Percentiles rank a stretch among this genome's conserved stretches.
phyloP scores from a whole-genome alignment of 2,113 vertebrate species.

The Lutjanus erythropterus region DNA sequence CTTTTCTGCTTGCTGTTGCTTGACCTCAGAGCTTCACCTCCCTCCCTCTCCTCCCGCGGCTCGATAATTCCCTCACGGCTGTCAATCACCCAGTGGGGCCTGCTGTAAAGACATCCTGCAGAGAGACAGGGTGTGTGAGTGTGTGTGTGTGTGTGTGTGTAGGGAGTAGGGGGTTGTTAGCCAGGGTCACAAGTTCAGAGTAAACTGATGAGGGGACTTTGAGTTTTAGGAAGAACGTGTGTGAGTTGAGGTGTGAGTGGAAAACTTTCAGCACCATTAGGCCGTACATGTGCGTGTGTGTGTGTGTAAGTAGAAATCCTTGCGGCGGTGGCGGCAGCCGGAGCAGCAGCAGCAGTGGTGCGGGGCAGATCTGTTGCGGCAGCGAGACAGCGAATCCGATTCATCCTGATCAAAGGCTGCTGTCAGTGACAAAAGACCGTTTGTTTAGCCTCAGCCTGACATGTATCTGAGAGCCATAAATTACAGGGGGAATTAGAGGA shows the following conservation, averaged over 20 bases:
- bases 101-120: slow-evolving; percentile 63
- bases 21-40: slow-evolving; percentile 61
- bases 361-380: slow-evolving; percentile 66
- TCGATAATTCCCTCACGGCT: slow-evolving; percentile 61
- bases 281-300: neutral
- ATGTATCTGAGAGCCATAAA: slow-evolving; percentile 81
- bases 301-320: slow-evolving; percentile 34
- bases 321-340: neutral
- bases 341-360: slow-evolving; percentile 20
- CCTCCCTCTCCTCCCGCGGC: slow-evolving; percentile 38
- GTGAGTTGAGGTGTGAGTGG: slow-evolving; percentile 51
- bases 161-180: slow-evolving; percentile 13
- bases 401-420: slow-evolving; percentile 81
- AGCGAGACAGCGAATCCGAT: slow-evolving; percentile 74
- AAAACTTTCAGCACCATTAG: slow-evolving; percentile 54
- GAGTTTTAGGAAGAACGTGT: slow-evolving; percentile 52
- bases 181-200: slow-evolving; percentile 80
- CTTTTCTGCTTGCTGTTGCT: slow-evolving; percentile 51
- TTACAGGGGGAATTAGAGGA: slow-evolving; percentile 81
- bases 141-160: slow-evolving; percentile 3
- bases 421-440: slow-evolving; percentile 79
- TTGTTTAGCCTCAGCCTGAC: slow-evolving; percentile 81
- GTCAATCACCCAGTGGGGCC: slow-evolving; percentile 74
- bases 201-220: slow-evolving; percentile 72
- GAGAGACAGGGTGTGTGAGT: slow-evolving; percentile 23